Evolutionary conservation across 2,888 invertebrate species (phyloP), one percentile per base, ranked within the genome.

Genomic region (Apomyelois bistriatella): DNA sequence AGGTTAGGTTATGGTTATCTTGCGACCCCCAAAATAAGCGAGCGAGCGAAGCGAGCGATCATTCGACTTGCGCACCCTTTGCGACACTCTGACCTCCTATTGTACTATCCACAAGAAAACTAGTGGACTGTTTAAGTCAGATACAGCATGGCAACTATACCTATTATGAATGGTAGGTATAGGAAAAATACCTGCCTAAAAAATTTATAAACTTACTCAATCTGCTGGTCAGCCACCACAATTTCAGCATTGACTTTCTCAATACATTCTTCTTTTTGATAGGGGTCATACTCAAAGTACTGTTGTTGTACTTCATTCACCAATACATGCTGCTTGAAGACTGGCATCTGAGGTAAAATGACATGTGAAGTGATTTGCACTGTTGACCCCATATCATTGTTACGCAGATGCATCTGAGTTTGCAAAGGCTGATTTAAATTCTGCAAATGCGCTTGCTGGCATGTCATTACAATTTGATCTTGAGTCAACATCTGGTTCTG

Each of bases 281-380:
- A 83, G 0, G 62, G 55, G 41, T 80, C 81, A 66, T 79, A 86
- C 48, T 79, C 76, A 30, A 76, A 87, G 54, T 76, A 84, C 1
- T 75, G 73, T 37, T 80, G 81, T 38, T 76, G 76, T 0, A 84
- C 70, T 1, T 74, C 79, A 57, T 79, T 79, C 10, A 85, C 70
- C 1, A 88, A 53, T 62, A 85, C 70, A 52, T 85, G 84, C 61
- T 84, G 85, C 7, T 82, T 80, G 46, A 76, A 79, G 1, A 81
- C 65, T 0, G 81, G 74, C 10, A 77, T 73, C 52, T 77, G 76
- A 0, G 88, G 87, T 4, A 88, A 51, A 9, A 87, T 70, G 36
- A 88, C 77, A 57, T 88, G 86, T 0, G 85, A 84, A 0, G 84
- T 78, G 15, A 85, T 82, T 57, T 85, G 85, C 15, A 86, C 58